phyloP scores from a whole-genome alignment of 2,797 vertebrate genomes.

The Poecilia wingei region DNA sequence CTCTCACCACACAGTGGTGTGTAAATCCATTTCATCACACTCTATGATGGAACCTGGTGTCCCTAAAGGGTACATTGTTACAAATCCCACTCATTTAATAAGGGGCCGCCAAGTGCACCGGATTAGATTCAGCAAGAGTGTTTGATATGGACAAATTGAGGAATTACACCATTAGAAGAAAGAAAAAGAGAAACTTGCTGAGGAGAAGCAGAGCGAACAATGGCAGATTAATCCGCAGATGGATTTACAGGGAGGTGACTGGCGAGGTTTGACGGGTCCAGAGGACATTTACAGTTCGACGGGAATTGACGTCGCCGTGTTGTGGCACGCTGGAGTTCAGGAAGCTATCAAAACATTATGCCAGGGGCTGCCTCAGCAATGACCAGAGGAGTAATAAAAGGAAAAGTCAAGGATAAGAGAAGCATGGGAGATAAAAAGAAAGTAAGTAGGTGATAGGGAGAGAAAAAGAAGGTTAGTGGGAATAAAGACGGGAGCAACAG shows the following conservation, averaged over 20 bases:
- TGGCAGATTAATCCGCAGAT: slow-evolving; percentile 34
- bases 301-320: slow-evolving; percentile 41
- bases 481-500: slow-evolving; percentile 25
- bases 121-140: slow-evolving; percentile 62
- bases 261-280: slow-evolving; percentile 24
- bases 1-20: slow-evolving; percentile 48
- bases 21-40: slow-evolving; percentile 50
- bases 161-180: slow-evolving; percentile 56
- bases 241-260: slow-evolving; percentile 38
- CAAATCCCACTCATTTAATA: slow-evolving; percentile 73
- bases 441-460: slow-evolving; percentile 17
- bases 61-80: slow-evolving; percentile 66
- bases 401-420: slow-evolving; percentile 42
- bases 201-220: slow-evolving; percentile 23
- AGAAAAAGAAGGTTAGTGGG: slow-evolving; percentile 29
- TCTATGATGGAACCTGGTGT: slow-evolving; percentile 41
- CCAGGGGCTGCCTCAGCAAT: slow-evolving; percentile 58
- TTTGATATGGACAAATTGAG: slow-evolving; percentile 61
- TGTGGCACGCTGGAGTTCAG: slow-evolving; percentile 49
- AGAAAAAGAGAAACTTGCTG: slow-evolving; percentile 23
- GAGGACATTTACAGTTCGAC: slow-evolving; percentile 18
- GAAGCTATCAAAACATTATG: slow-evolving; percentile 70
- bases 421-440: slow-evolving; percentile 26
- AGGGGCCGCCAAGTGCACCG: slow-evolving; percentile 58
- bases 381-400: slow-evolving; percentile 66